Conservation (phyloP, 2,113 vertebrate species). For the Leptobrachium leishanense region DNA sequence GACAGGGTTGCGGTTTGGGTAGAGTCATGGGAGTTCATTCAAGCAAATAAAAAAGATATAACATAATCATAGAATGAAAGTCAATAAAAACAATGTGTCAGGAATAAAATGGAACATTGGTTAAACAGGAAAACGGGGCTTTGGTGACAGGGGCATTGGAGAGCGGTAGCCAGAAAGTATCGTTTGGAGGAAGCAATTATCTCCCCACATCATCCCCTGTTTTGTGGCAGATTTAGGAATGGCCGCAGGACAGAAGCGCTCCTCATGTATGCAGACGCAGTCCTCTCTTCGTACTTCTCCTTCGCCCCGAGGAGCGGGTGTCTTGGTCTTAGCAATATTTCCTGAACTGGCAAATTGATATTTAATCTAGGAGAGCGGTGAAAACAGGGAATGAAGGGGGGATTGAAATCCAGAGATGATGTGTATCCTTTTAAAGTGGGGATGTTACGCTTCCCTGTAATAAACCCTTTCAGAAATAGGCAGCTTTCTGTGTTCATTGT, state of each 20-base stretch:
- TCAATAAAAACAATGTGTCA: too few relatives aligned
- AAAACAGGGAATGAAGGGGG: background rate
- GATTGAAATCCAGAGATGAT: conserved; percentile 18
- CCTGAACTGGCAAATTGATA: conserved; percentile 23
- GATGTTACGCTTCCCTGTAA: conserved; percentile 23
- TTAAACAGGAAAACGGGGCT: background rate
- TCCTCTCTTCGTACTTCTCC: conserved; percentile 5
- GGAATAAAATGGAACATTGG: background rate
- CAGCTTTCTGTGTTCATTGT: conserved; percentile 33
- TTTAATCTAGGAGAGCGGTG: conserved; percentile 11
- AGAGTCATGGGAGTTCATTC: too few relatives aligned
- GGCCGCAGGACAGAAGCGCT: background rate
- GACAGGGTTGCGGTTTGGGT: too few relatives aligned
- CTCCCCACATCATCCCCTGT: background rate
- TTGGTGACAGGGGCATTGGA: background rate
- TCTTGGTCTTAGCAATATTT: conserved; percentile 16
- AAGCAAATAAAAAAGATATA: too few relatives aligned
- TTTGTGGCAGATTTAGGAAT: conserved; percentile 15
- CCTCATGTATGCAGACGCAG: conserved; percentile 8
- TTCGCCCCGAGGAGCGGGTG: background rate
- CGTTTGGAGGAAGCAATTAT: background rate
- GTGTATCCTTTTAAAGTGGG: conserved; percentile 14
- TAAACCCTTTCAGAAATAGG: conserved; percentile 34
- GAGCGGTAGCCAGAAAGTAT: background rate
- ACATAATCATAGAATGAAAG: too few relatives aligned